Percentiles rank a stretch among this genome's conserved stretches.
These are phyloP conservation scores for Zygogramma bicolorata DNA, from an alignment of 2,888 invertebrate genomes.

Conservation along the genomic window DNA sequence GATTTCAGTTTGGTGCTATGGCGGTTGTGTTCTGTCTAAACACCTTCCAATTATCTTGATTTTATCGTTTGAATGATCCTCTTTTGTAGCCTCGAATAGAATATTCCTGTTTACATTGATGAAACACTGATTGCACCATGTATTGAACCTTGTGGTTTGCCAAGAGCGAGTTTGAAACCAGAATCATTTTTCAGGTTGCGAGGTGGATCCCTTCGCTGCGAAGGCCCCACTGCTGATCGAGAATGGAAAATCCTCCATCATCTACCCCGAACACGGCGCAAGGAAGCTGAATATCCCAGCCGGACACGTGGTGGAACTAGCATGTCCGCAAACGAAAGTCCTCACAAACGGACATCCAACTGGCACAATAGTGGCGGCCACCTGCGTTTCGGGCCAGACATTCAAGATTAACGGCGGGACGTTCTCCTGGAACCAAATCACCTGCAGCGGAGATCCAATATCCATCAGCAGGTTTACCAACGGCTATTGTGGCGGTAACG, in stretches of 20 bases:
- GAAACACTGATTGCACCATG: no score
- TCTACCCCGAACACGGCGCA: slow-evolving; percentile 38
- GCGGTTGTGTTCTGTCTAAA: no score
- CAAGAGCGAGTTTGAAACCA: no score
- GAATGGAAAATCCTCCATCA: slow-evolving; percentile 25
- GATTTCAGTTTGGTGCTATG: no score
- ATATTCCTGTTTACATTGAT: no score
- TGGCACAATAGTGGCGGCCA: slow-evolving; percentile 40
- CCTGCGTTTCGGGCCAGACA: slow-evolving; percentile 51
- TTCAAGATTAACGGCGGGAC: slow-evolving; percentile 47
- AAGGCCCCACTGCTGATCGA: slow-evolving; percentile 34
- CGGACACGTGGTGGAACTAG: slow-evolving; percentile 37
- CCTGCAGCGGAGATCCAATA: slow-evolving; percentile 65
- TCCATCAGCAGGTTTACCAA: slow-evolving; percentile 65
- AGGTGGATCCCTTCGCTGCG: slow-evolving; percentile 29
- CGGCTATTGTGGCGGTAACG: slow-evolving; percentile 66
- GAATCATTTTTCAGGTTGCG: slow-evolving; percentile 39
- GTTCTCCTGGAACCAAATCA: slow-evolving; percentile 64
- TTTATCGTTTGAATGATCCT: no score
- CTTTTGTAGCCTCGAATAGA: no score
- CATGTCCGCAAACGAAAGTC: slow-evolving; percentile 46
- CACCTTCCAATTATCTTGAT: no score
- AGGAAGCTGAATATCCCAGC: slow-evolving; percentile 25
- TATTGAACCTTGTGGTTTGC: no score
- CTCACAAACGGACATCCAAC: slow-evolving; percentile 37